Conservation (phyloP, 2,888 invertebrate genomes). For the Sturmia bella region DNA sequence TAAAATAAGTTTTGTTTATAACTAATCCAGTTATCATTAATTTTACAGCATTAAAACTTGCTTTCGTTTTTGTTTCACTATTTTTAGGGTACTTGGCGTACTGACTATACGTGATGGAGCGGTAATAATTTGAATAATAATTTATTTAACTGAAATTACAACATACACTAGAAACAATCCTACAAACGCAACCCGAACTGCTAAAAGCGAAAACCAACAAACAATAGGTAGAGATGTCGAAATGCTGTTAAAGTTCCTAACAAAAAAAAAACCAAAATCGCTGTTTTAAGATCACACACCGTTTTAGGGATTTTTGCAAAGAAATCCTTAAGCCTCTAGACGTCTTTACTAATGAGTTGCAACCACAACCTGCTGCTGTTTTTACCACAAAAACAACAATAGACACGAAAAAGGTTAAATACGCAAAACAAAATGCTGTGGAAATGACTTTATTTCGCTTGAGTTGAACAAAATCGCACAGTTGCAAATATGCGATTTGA, state of each 20-base stretch:
- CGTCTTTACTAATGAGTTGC: constrained; percentile 32
- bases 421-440: constrained; percentile 4
- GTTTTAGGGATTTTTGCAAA: constrained; percentile 32
- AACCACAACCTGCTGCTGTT: constrained; percentile 13
- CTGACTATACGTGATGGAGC: constrained; percentile 95
- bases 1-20: no score
- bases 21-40: no score
- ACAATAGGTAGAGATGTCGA: constrained; percentile 16
- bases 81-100: constrained; percentile 92
- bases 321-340: constrained; percentile 25
- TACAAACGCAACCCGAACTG: constrained; percentile 30
- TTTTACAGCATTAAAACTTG: neutral
- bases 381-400: neutral
- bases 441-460: constrained; percentile 33
- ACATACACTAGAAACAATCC: constrained; percentile 40
- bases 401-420: neutral
- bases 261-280: constrained; percentile 8
- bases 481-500: neutral
- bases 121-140: constrained; percentile 82
- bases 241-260: constrained; percentile 50
- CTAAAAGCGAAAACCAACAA: neutral
- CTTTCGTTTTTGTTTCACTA: constrained; percentile 21
- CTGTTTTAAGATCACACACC: neutral
- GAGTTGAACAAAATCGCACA: constrained; percentile 12
- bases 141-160: constrained; percentile 80